These are phyloP conservation scores for Papilio gigon DNA, from an alignment of 2,888 invertebrate species.

Conservation along the genomic window DNA sequence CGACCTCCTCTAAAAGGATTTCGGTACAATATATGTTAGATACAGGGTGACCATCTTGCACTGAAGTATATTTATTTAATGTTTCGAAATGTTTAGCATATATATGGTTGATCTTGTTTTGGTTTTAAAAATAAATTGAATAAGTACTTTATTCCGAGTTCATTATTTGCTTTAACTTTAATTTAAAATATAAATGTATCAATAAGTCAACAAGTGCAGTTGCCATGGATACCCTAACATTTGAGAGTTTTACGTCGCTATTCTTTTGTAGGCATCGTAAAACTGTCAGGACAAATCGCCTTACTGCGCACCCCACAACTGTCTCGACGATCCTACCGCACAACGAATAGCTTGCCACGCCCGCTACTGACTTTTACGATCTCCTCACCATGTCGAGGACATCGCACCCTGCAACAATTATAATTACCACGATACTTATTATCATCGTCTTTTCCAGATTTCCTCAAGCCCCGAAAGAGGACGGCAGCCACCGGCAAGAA, in stretches of 20 bases:
- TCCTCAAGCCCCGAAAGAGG: slow-evolving; percentile 85
- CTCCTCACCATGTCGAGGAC: slow-evolving; percentile 57
- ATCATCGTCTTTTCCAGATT: slow-evolving; percentile 81
- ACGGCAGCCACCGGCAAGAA: slow-evolving; percentile 77
- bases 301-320: slow-evolving; percentile 56
- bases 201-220: too few relatives aligned
- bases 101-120: too few relatives aligned
- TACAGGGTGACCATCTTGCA: slow-evolving; percentile 16
- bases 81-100: too few relatives aligned
- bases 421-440: slow-evolving; percentile 28
- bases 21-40: slow-evolving; percentile 63
- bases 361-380: slow-evolving; percentile 58
- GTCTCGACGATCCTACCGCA: slow-evolving; percentile 65
- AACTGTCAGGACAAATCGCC: slow-evolving; percentile 60
- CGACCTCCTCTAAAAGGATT: slow-evolving; percentile 58
- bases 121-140: too few relatives aligned
- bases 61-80: not conserved
- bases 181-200: too few relatives aligned
- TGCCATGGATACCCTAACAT: slow-evolving; percentile 42
- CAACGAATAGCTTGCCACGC: slow-evolving; percentile 61
- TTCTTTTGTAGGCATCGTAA: slow-evolving; percentile 73
- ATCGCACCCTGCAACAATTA: slow-evolving; percentile 49
- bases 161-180: too few relatives aligned
- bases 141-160: too few relatives aligned
- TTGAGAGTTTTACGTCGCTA: slow-evolving; percentile 54